phyloP scores from a whole-genome alignment of 2,797 vertebrate genomes.

The Dicrostonyx torquatus region DNA sequence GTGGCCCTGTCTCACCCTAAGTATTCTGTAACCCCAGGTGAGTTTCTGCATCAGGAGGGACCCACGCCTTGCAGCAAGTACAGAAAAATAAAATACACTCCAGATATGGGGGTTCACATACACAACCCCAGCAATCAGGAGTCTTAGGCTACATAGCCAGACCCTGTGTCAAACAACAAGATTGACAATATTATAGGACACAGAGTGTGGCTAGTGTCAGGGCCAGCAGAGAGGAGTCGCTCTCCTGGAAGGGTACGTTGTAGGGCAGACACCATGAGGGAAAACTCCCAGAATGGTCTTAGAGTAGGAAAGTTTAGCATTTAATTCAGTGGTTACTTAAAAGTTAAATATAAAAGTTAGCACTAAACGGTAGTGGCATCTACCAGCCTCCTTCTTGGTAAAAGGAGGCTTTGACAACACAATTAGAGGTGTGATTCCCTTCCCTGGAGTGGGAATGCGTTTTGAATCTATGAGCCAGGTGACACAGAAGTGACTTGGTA shows the following conservation, averaged over 20 bases:
- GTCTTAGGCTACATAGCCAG: not conserved
- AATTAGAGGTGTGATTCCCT: not conserved
- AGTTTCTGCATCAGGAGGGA: not conserved
- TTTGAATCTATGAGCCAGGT: not conserved
- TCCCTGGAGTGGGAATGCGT: not conserved
- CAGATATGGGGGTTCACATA: not conserved
- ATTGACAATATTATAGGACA: not conserved
- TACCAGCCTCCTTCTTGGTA: not conserved
- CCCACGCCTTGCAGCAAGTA: not conserved
- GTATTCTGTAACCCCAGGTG: not conserved
- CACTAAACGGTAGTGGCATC: not conserved
- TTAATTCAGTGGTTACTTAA: not conserved
- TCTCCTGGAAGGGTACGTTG: fast-evolving
- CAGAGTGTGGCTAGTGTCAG: not conserved
- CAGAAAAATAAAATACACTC: not conserved
- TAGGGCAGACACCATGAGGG: not conserved
- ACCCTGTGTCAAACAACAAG: not conserved
- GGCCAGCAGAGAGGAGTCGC: not conserved
- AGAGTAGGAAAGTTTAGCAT: not conserved
- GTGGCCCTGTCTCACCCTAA: not conserved
- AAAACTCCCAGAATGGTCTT: not conserved
- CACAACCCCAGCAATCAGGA: not conserved
- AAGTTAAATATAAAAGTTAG: not conserved
- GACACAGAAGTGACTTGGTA: not conserved
- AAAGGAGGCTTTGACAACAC: not conserved